A percentile compares a stretch with the other conserved stretches of the same genome.
phyloP scores from a whole-genome alignment of 2,797 vertebrate species.

The Ceryle rudis region DNA sequence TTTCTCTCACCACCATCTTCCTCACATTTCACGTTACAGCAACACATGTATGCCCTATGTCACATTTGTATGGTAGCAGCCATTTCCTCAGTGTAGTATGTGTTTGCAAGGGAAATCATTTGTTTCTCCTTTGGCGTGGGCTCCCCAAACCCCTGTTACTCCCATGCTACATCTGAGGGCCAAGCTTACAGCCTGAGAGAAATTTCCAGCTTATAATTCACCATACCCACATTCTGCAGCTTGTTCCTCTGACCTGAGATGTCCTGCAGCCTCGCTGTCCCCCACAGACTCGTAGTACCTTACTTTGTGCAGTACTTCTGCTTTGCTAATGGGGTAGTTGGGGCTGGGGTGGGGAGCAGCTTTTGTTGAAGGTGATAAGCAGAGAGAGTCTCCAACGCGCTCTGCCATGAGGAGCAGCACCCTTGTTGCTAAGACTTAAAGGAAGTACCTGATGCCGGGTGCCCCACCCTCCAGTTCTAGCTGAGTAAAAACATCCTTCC shows the following conservation, averaged over 20 bases:
- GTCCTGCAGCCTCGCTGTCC: neutral
- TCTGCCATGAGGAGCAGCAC: neutral
- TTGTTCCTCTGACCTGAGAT: neutral
- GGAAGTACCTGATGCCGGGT: neutral
- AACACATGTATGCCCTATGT: neutral
- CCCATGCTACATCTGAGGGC: neutral
- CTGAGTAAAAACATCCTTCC: neutral
- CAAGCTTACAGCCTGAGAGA: neutral
- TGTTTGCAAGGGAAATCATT: neutral
- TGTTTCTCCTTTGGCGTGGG: neutral
- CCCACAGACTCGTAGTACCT: neutral
- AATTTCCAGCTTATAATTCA: neutral
- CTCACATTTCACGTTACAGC: neutral
- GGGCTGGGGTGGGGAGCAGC: no score
- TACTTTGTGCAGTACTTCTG: neutral
- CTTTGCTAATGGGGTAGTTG: accelerated
- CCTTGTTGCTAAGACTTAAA: neutral
- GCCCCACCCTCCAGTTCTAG: neutral
- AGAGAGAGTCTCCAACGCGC: accelerated
- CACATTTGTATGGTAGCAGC: accelerated
- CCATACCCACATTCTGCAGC: accelerated
- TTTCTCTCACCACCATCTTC: neutral
- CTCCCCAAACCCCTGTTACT: neutral
- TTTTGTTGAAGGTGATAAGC: neutral
- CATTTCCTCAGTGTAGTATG: neutral